Evolutionary conservation across 2,888 invertebrate species (phyloP).

Genomic region (Aplocera efformata): DNA sequence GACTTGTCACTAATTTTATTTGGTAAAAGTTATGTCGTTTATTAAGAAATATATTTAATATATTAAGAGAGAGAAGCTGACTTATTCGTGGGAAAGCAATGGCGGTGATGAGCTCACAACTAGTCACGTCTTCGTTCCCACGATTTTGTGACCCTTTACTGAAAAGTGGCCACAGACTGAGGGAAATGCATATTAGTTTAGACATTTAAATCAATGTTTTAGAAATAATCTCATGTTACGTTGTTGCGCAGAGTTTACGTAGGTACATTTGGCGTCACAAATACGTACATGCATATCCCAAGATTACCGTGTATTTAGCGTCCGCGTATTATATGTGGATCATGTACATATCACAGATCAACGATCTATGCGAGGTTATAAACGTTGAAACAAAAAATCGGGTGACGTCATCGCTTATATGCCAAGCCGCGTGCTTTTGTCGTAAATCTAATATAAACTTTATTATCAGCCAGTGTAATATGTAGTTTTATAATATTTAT

Average conservation of each 20-base stretch:
- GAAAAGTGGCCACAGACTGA: too few relatives aligned
- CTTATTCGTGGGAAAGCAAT: too few relatives aligned
- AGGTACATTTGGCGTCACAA: conserved; percentile 36
- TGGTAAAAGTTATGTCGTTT: too few relatives aligned
- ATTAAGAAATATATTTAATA: too few relatives aligned
- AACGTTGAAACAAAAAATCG: conserved; percentile 37
- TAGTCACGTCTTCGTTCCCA: too few relatives aligned
- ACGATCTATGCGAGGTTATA: conserved; percentile 46
- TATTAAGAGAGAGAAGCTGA: too few relatives aligned
- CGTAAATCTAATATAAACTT: conserved; percentile 27
- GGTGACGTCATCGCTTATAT: conserved; percentile 32
- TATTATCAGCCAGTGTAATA: conserved; percentile 12
- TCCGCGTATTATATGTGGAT: conserved; percentile 44
- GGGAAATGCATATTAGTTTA: too few relatives aligned
- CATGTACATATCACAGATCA: conserved; percentile 51
- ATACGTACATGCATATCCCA: conserved; percentile 31
- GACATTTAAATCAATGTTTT: too few relatives aligned
- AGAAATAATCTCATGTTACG: conserved; percentile 12
- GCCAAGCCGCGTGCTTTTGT: conserved; percentile 29
- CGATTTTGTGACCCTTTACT: too few relatives aligned
- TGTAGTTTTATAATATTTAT: too few relatives aligned
- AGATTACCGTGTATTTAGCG: conserved; percentile 21
- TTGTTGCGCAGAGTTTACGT: conserved; percentile 21
- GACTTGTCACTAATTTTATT: too few relatives aligned
- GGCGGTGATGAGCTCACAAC: too few relatives aligned